Conservation (phyloP, 2,113 vertebrate species). For the Petaurus breviceps region DNA sequence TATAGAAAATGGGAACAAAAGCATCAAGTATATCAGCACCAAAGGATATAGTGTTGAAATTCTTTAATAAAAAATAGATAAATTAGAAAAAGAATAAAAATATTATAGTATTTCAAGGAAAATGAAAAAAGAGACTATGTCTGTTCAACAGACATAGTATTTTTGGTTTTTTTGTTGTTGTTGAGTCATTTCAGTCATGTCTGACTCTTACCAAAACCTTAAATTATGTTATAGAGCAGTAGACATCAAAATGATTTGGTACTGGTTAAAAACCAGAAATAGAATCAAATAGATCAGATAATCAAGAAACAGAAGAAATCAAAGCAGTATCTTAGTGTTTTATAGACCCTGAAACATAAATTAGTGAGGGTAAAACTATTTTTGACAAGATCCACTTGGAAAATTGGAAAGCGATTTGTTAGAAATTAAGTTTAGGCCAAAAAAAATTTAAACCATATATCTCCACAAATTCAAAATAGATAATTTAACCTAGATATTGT, state of each 20-base stretch:
- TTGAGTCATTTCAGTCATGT: not conserved
- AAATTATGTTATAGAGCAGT: not conserved
- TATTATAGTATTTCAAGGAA: not conserved
- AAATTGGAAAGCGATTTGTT: not conserved
- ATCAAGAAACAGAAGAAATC: not conserved
- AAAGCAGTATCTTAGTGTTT: not conserved
- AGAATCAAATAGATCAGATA: not conserved
- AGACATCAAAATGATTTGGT: not conserved
- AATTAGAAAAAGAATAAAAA: not conserved
- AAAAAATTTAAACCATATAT: not conserved
- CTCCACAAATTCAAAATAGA: not conserved
- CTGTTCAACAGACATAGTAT: not conserved
- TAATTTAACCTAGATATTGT: not conserved
- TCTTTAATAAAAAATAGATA: not conserved
- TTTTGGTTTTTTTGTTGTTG: not conserved
- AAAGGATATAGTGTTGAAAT: not conserved
- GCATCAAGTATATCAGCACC: not conserved
- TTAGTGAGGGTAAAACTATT: not conserved
- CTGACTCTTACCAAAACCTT: not conserved
- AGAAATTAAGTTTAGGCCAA: not conserved
- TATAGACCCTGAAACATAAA: not conserved
- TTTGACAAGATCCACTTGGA: not conserved
- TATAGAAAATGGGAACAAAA: not conserved
- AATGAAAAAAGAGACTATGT: not conserved
- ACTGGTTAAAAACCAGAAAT: not conserved